Evolutionary conservation across 2,888 invertebrate genomes (phyloP).

Genomic region (Melinaea marsaeus): DNA sequence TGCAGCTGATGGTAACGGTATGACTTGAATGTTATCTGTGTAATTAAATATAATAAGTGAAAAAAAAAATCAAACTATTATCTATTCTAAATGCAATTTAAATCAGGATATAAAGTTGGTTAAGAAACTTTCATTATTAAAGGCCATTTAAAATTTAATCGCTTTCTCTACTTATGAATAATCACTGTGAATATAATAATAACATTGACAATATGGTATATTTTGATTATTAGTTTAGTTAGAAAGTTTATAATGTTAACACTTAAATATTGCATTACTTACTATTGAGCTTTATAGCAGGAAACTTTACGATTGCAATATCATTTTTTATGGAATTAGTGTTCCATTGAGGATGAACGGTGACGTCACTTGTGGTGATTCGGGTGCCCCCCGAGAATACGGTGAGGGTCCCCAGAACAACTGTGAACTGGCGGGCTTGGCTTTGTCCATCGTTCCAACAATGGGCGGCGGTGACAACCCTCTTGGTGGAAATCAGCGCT

Average conservation of each 20-base stretch:
- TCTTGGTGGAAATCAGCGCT: constrained; percentile 52
- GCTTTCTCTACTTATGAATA: too few relatives aligned
- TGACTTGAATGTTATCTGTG: neutral
- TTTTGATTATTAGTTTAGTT: too few relatives aligned
- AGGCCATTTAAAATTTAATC: too few relatives aligned
- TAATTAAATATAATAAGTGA: neutral
- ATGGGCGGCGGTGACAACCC: constrained; percentile 64
- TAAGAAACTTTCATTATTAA: too few relatives aligned
- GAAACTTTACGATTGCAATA: neutral
- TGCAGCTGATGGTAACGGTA: neutral
- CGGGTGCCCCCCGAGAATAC: constrained; percentile 64
- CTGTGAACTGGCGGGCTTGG: constrained; percentile 52
- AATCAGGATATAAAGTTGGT: too few relatives aligned
- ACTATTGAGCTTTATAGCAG: neutral
- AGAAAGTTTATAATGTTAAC: too few relatives aligned
- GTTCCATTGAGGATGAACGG: constrained; percentile 56
- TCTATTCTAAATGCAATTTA: too few relatives aligned
- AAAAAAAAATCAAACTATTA: neutral
- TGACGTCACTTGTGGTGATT: constrained; percentile 45
- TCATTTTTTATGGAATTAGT: constrained; percentile 20
- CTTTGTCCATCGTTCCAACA: constrained; percentile 66
- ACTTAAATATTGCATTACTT: neutral
- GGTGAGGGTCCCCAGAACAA: constrained; percentile 60
- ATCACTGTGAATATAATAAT: too few relatives aligned
- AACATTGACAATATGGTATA: too few relatives aligned